These are phyloP conservation scores for Sebastes vulpes DNA, from an alignment of 2,797 vertebrate genomes.

Conservation along the genomic window DNA sequence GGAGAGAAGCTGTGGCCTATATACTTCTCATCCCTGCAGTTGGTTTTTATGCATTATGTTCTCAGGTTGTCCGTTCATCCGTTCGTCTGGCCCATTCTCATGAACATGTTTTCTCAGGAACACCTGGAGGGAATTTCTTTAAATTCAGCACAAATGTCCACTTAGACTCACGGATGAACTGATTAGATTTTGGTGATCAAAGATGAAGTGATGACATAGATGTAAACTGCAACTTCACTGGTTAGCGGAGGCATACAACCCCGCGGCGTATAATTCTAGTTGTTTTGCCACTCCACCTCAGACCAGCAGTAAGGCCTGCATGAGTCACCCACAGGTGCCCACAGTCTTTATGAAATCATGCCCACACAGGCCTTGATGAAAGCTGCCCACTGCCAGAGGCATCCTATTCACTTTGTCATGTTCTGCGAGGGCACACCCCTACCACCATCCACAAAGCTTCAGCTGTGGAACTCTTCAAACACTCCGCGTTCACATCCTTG, in stretches of 20 bases:
- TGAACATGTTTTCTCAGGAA: neutral
- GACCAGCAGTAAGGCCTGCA: slow-evolving; percentile 12
- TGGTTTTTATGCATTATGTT: neutral
- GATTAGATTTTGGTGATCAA: neutral
- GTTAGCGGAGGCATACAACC: neutral
- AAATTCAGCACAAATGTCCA: too few species aligned
- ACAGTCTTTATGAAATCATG: slow-evolving; percentile 31
- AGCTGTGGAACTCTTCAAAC: slow-evolving; percentile 29
- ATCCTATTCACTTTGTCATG: slow-evolving; percentile 13
- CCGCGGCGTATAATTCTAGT: neutral
- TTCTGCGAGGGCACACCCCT: slow-evolving; percentile 26
- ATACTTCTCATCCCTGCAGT: slow-evolving; percentile 12
- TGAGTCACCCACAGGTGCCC: slow-evolving; percentile 56
- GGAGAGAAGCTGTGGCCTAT: slow-evolving; percentile 9
- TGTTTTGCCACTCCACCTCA: slow-evolving; percentile 6
- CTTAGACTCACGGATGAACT: neutral
- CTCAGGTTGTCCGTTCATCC: neutral
- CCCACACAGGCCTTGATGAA: slow-evolving; percentile 54
- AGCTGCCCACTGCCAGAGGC: slow-evolving; percentile 32
- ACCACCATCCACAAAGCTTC: slow-evolving; percentile 24
- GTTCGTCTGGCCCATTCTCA: neutral
- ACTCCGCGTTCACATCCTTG: slow-evolving; percentile 3
- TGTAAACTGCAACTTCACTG: neutral
- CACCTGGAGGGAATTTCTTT: neutral
- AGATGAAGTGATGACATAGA: neutral